Conservation (phyloP, 2,113 vertebrate species). For the Sitta europaea region DNA sequence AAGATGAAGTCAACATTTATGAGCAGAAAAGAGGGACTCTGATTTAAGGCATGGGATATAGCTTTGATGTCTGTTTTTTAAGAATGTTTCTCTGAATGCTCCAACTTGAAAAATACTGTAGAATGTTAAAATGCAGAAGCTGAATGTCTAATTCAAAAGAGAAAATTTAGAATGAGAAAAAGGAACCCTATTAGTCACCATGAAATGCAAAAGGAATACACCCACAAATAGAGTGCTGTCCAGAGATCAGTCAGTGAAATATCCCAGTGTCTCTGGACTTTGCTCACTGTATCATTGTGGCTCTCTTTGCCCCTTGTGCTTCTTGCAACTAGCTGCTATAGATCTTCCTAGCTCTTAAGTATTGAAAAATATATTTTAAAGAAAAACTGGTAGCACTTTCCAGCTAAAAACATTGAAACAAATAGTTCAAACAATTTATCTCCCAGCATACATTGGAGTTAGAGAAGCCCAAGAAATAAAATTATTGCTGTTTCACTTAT, state of each 20-base stretch:
- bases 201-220: background rate
- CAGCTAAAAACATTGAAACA: background rate
- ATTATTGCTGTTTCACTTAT: background rate
- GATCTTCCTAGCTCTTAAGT: background rate
- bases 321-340: background rate
- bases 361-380: background rate
- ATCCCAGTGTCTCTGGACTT: background rate
- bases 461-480: background rate
- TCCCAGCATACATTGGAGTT: background rate
- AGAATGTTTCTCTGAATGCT: background rate
- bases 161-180: background rate
- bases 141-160: background rate
- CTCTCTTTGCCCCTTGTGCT: background rate
- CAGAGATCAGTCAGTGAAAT: background rate
- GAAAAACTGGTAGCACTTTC: background rate
- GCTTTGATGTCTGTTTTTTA: background rate
- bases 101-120: background rate
- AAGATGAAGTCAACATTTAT: background rate
- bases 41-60: background rate
- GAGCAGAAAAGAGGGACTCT: background rate
- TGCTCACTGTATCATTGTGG: background rate
- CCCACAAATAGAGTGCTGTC: background rate
- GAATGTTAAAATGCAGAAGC: background rate
- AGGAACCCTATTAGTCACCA: background rate
- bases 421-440: background rate